Conservation (phyloP, 2,113 vertebrate genomes). For the Girardinichthys multiradiatus region DNA sequence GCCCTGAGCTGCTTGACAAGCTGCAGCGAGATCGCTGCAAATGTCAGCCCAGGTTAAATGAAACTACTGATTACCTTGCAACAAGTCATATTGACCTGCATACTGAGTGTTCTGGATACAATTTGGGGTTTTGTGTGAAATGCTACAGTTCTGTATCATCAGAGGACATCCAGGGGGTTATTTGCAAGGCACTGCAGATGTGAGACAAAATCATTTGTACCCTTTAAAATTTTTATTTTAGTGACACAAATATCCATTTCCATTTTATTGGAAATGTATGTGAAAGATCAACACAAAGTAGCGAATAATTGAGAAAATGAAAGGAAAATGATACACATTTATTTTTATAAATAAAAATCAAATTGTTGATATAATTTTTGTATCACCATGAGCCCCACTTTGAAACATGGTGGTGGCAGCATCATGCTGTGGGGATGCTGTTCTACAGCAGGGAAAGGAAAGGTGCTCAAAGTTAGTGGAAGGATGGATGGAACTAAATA, state of each 20-base stretch:
- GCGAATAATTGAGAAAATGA: neutral
- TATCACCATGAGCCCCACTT: too few relatives aligned
- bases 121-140: neutral
- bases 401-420: too few relatives aligned
- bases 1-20: slow-evolving; percentile 32
- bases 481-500: neutral
- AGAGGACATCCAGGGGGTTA: too few relatives aligned
- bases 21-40: slow-evolving; percentile 22
- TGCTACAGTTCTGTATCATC: too few relatives aligned
- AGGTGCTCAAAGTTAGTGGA: neutral
- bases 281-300: neutral
- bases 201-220: too few relatives aligned
- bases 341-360: too few relatives aligned
- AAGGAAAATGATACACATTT: too few relatives aligned
- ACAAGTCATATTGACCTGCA: slow-evolving; percentile 42
- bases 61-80: slow-evolving; percentile 52
- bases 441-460: too few relatives aligned
- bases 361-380: too few relatives aligned
- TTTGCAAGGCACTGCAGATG: neutral
- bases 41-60: slow-evolving; percentile 56
- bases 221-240: slow-evolving; percentile 3
- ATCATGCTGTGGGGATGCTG: too few relatives aligned
- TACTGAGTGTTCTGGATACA: slow-evolving; percentile 21
- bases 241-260: neutral
- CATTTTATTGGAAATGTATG: neutral